A percentile compares a stretch with the other conserved stretches of the same genome.
These are phyloP conservation scores for Drosophila ananassae DNA, from an alignment of 1,140 invertebrate species.

Conservation along the genomic window DNA sequence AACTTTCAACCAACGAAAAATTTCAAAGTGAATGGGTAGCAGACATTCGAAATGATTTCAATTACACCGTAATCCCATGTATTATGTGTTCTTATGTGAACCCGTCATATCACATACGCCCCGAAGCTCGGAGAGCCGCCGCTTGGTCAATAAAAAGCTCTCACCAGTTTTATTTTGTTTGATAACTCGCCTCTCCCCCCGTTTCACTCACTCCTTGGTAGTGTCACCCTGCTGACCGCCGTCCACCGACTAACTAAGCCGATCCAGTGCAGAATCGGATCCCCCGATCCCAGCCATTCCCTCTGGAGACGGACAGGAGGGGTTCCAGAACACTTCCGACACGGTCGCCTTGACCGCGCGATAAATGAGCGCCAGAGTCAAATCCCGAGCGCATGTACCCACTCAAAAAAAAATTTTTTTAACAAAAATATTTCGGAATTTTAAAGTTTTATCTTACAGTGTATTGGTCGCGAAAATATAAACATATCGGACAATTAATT, in stretches of 20 bases:
- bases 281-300: conserved; percentile 21
- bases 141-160: conserved; percentile 60
- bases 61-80: conserved; percentile 36
- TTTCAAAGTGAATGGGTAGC: conserved; percentile 21
- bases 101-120: conserved; percentile 40
- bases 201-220: neutral
- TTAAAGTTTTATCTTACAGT: neutral
- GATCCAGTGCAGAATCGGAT: conserved; percentile 40
- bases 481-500: neutral
- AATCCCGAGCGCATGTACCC: conserved; percentile 33
- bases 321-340: conserved; percentile 51
- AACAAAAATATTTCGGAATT: neutral
- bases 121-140: conserved; percentile 32
- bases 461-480: neutral
- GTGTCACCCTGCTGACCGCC: conserved; percentile 46
- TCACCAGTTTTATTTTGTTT: conserved; percentile 61
- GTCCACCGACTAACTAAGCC: conserved; percentile 62
- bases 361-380: conserved; percentile 47
- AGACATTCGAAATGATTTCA: conserved; percentile 15
- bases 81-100: conserved; percentile 32
- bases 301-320: neutral
- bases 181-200: conserved; percentile 6
- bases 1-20: neutral
- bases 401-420: conserved; percentile 2
- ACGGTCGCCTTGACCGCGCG: conserved; percentile 55